phyloP scores from a whole-genome alignment of 2,113 vertebrate species.

The Peromyscus leucopus region DNA sequence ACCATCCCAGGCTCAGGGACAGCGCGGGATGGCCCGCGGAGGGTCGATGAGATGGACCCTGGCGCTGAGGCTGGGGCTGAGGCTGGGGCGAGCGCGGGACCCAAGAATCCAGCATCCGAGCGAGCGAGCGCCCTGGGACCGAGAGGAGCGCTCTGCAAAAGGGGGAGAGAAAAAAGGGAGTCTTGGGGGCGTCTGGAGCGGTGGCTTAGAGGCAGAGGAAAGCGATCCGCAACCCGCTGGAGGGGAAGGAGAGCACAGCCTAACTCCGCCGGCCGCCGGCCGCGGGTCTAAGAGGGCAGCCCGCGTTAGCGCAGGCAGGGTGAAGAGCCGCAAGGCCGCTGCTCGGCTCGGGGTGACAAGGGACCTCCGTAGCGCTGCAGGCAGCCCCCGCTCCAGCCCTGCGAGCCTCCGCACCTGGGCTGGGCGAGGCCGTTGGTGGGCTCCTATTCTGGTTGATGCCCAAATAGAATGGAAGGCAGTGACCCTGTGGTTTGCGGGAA shows the following conservation, averaged over 20 bases:
- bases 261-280: neutral
- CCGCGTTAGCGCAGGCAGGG: fast-evolving
- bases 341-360: neutral
- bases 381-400: neutral
- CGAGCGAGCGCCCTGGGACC: too few species aligned
- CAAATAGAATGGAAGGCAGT: neutral
- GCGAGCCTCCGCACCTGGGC: neutral
- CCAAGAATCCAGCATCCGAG: fast-evolving
- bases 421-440: neutral
- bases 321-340: neutral
- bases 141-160: neutral
- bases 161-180: neutral
- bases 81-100: too few species aligned
- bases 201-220: neutral
- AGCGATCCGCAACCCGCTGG: neutral
- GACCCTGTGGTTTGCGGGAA: fast-evolving
- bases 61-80: neutral
- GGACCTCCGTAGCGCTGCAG: neutral
- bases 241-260: neutral
- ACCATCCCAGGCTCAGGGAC: neutral
- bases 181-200: neutral
- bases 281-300: neutral
- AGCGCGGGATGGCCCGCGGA: neutral
- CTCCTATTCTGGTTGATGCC: neutral
- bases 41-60: neutral